Evolutionary conservation across 2,888 invertebrate species (phyloP), one percentile per base, ranked within the genome.

Genomic region (Oscheius sp.): DNA sequence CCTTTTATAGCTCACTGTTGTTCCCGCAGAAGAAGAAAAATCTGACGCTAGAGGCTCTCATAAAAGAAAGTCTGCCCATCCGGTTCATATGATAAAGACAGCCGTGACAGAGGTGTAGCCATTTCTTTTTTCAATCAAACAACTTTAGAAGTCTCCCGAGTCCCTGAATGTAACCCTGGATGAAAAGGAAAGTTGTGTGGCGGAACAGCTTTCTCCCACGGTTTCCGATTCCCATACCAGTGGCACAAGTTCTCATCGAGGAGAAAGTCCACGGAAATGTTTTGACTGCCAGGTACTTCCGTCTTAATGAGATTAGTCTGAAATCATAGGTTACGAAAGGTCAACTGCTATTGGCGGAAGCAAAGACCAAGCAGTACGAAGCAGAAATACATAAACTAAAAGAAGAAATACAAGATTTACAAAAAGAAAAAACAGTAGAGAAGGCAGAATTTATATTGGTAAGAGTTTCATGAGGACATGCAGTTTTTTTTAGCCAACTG

Each of bases 141-240:
- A 17, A 24, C 8, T 38, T 33, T n/a, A 54, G 33, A 54, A 54
- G 2, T 20, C 59, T 2, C 41, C 45, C 9, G 44, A 44, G 28
- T 62, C 70, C 50, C 51, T 76, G 54, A 77, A 77, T 44, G 69
- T 74, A 59, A 69, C 70, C 17, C 67, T 74, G n/a, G 70, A 72
- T 28, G 76, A 74, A 14, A 73, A 77, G 50, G 70, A 73, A 32
- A 47, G 61, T 9, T 72, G 74, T 20, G 63, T 70, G 22, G 74
- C 70, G 20, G 74, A 75, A 45, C 82, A 80, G 59, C 78, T 72
- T 8, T 80, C 81, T 12, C 82, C 83, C 4, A 81, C 80, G 3
- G 82, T 76, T 20, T 80, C 81, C 57, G 82, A 82, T 69, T 80
- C 83, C 22, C 83, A 82, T 64, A 82, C 80, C 28, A 75, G 74